Base-by-base conservation (phyloP, 2,888 invertebrate species). In the Eutolmus rufibarbis region DNA sequence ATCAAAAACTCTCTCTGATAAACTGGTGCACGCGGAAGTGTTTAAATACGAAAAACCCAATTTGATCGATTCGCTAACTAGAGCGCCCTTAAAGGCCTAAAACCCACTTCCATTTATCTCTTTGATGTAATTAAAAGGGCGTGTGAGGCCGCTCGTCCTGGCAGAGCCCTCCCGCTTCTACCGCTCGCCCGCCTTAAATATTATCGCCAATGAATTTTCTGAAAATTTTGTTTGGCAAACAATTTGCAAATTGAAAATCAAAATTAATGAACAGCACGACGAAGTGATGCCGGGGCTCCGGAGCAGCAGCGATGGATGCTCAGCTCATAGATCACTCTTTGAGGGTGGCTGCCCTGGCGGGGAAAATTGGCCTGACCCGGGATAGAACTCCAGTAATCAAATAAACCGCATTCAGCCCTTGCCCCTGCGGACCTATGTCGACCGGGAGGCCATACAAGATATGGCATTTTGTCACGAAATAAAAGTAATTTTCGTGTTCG, bases 401-500 rank as follows among this genome's bases (percentile, higher is more conserved):
- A 86, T 86, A 77, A 86, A 78, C 86, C 86, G 57, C 86, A 86
- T 56, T 37, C 76, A 51, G 51, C 34, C 86, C 43, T 77, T 16
- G 16, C 40, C 66, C 66, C 66, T 19, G 12, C 28, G 66, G 19
- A 23, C 66, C 66, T 28, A 14, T 28, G 28, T 66, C 66, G 66
- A 23, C 66, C 28, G 12, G 28, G 12, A 66, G 12, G 66, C 43
- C 37, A 57, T 57, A 56, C 43, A 31, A 57, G 51, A 74, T 74
- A 87, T 76, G 82, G 82, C 34, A 74, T 82, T 87, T 87, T 87
- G 87, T 87, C 87, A 87, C 87, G 87, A n/a, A 74, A 87, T 87
- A 74, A 87, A 87, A 87, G 81, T 74, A 87, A 87, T 84, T 87
- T 76, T 31, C 19, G 23, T 84, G 66, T 9, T 34, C 23, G 40